phyloP scores from a whole-genome alignment of 2,113 vertebrate genomes.

The Carassius carassius region DNA sequence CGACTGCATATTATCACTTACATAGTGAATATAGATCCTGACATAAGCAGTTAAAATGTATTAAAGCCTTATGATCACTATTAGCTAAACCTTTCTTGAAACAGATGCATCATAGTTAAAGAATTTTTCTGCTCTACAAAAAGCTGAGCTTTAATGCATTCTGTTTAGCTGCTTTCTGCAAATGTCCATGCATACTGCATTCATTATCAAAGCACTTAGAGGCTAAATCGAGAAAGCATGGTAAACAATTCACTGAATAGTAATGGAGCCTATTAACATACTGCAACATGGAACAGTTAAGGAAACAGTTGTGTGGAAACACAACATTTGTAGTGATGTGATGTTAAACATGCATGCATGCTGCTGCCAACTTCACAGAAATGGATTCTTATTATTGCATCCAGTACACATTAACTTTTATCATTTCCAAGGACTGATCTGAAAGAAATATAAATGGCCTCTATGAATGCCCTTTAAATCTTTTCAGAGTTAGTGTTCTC shows the following conservation, averaged over 20 bases:
- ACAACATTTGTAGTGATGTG: neutral
- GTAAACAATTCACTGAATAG: constrained; percentile 11
- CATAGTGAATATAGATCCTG: neutral
- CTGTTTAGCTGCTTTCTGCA: constrained; percentile 2
- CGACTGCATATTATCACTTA: neutral
- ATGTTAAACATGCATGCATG: too few species aligned
- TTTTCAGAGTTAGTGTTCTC: neutral
- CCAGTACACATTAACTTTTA: neutral
- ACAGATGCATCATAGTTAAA: neutral
- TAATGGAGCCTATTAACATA: constrained; percentile 7
- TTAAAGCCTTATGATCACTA: neutral
- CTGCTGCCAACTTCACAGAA: neutral
- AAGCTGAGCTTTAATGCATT: neutral
- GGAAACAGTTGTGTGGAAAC: neutral
- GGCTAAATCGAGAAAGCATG: constrained; percentile 15
- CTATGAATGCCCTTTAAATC: constrained; percentile 3
- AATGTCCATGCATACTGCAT: constrained; percentile 22
- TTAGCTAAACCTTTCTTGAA: neutral
- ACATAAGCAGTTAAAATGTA: neutral
- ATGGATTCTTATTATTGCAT: neutral
- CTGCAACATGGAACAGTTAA: neutral
- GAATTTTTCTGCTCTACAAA: neutral
- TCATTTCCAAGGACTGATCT: neutral
- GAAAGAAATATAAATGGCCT: neutral
- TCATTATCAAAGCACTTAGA: constrained; percentile 23